A percentile compares a stretch with the other conserved stretches of the same genome.
phyloP scores from a whole-genome alignment of 2,113 vertebrate genomes.

The Spilogale gracilis region DNA sequence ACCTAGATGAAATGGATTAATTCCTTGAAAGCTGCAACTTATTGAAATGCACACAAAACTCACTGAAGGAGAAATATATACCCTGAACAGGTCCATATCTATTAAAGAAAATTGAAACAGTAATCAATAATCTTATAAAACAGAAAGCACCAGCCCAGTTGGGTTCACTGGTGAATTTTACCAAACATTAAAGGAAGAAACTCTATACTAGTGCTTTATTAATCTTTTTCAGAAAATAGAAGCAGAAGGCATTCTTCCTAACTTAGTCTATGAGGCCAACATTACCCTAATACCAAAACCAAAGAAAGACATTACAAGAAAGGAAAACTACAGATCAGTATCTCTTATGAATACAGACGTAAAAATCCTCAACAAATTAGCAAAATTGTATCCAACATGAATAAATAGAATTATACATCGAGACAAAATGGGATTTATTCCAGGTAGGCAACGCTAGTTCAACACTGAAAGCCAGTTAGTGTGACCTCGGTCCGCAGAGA shows the following conservation, averaged over 20 bases:
- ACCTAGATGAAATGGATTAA: background rate
- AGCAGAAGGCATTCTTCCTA: background rate
- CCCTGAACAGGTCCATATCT: background rate
- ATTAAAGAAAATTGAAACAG: background rate
- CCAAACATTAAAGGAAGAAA: background rate
- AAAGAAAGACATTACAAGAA: background rate
- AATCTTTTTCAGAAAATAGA: background rate
- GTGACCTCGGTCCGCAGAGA: background rate
- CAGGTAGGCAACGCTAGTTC: background rate
- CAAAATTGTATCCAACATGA: background rate
- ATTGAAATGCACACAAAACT: background rate
- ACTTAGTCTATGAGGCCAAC: background rate
- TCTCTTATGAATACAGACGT: background rate
- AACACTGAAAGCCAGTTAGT: background rate
- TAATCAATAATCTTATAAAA: background rate
- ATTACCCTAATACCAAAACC: background rate
- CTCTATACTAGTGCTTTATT: background rate
- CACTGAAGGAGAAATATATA: background rate
- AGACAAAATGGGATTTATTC: background rate
- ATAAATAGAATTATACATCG: background rate
- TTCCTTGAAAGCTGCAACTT: background rate
- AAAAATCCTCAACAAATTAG: background rate
- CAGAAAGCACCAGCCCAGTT: background rate
- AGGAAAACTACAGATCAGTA: background rate
- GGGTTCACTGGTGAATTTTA: background rate